phyloP scores from a whole-genome alignment of 2,113 vertebrate genomes.

The Python bivittatus region DNA sequence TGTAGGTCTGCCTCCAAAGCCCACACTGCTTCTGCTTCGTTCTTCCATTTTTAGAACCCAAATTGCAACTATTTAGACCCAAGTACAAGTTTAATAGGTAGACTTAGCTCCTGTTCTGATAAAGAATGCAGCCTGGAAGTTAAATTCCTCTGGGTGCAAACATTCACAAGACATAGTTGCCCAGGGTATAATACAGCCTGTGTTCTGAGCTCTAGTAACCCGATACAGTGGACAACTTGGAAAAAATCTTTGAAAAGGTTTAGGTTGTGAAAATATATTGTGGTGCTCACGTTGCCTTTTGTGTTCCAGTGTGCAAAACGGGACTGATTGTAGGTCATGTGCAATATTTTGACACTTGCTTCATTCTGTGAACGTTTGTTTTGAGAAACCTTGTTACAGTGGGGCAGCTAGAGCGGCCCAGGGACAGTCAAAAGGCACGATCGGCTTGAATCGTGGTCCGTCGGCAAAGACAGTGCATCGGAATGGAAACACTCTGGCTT shows the following conservation, averaged over 20 bases:
- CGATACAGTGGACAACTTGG: background rate
- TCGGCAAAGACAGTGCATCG: slow-evolving; percentile 41
- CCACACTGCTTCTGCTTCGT: too few species aligned
- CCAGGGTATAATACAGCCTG: background rate
- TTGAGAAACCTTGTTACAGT: slow-evolving; percentile 79
- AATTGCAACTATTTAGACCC: background rate
- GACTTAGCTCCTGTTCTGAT: too few species aligned
- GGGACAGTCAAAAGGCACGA: slow-evolving; percentile 67
- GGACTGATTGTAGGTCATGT: slow-evolving; percentile 67
- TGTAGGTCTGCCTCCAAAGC: background rate
- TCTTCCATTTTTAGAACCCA: background rate
- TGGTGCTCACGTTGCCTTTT: slow-evolving; percentile 35
- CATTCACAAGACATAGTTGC: background rate
- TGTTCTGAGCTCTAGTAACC: background rate
- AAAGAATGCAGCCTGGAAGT: background rate
- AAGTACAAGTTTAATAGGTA: background rate
- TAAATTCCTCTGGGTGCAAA: background rate
- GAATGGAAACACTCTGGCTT: slow-evolving; percentile 48
- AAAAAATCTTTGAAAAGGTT: background rate
- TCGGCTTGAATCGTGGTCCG: slow-evolving; percentile 54
- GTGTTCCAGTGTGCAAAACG: slow-evolving; percentile 43
- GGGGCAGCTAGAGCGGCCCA: slow-evolving; percentile 71
- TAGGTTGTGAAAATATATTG: slow-evolving; percentile 7
- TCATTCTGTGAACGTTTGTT: slow-evolving; percentile 79
- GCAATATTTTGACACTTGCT: slow-evolving; percentile 73